Evolutionary conservation across 2,888 invertebrate genomes (phyloP).

Genomic region (Drosophila meridionalis): DNA sequence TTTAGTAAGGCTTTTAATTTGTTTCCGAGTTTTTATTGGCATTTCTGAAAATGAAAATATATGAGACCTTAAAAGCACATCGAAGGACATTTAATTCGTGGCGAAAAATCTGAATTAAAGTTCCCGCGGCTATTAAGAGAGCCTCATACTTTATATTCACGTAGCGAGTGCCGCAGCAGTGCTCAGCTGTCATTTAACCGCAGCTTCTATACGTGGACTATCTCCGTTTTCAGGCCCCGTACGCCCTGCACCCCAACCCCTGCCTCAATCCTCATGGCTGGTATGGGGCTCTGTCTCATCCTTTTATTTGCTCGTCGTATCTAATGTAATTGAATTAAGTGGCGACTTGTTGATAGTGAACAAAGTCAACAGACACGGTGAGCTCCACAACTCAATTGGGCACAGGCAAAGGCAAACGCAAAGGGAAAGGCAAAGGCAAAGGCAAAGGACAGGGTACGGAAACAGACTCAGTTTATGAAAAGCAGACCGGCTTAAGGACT

Average conservation of each 20-base stretch:
- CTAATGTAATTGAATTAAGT: slow-evolving; percentile 81
- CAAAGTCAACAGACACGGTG: slow-evolving; percentile 70
- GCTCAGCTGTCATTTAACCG: slow-evolving; percentile 63
- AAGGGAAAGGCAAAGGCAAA: slow-evolving; percentile 34
- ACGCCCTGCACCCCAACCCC: neutral
- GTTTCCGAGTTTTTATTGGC: slow-evolving; percentile 18
- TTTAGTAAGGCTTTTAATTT: slow-evolving; percentile 44
- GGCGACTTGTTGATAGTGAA: slow-evolving; percentile 80
- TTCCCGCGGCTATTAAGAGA: slow-evolving; percentile 61
- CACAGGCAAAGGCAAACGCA: slow-evolving; percentile 33
- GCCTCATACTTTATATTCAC: slow-evolving; percentile 27
- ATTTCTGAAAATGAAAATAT: slow-evolving; percentile 23
- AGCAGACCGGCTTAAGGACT: slow-evolving; percentile 32
- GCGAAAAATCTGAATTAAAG: slow-evolving; percentile 64
- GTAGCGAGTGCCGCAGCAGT: slow-evolving; percentile 18
- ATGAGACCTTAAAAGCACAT: slow-evolving; percentile 38
- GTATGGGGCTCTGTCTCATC: slow-evolving; percentile 27
- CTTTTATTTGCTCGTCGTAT: slow-evolving; percentile 58
- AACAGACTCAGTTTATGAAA: slow-evolving; percentile 47
- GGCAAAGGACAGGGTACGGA: neutral
- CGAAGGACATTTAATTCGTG: slow-evolving; percentile 35
- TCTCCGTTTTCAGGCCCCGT: slow-evolving; percentile 10
- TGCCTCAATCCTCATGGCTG: neutral
- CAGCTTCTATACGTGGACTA: slow-evolving; percentile 46
- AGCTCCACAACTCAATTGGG: slow-evolving; percentile 68